Percentiles rank a stretch among this genome's conserved stretches.
phyloP scores from a whole-genome alignment of 2,888 invertebrate species.

The Pristionchus entomophagus region DNA sequence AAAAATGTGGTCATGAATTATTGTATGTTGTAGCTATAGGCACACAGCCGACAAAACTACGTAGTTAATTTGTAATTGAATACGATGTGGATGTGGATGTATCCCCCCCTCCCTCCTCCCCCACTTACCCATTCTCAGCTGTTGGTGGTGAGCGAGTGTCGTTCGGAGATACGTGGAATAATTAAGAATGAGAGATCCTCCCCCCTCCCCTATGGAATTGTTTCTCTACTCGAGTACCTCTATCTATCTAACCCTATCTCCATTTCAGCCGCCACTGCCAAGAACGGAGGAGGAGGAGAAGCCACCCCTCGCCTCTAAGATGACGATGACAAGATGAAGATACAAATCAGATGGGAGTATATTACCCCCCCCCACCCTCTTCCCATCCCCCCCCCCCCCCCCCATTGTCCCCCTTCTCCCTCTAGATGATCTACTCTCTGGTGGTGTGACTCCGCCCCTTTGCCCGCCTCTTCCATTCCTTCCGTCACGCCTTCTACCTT shows the following conservation, averaged over 20 bases:
- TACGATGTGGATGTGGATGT: too few relatives aligned
- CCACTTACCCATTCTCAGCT: background rate
- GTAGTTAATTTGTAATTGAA: slow-evolving; percentile 36
- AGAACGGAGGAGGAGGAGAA: background rate
- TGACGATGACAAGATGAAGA: background rate
- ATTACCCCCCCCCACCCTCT: background rate
- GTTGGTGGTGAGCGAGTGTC: background rate
- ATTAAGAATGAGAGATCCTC: background rate
- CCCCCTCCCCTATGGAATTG: background rate
- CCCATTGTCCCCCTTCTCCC: background rate
- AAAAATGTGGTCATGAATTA: too few relatives aligned
- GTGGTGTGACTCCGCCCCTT: background rate
- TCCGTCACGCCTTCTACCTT: background rate
- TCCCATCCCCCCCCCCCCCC: background rate
- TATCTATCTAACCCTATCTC: too few relatives aligned
- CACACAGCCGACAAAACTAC: background rate
- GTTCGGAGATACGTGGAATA: background rate
- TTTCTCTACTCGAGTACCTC: background rate
- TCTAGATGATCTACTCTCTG: background rate
- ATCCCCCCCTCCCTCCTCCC: background rate
- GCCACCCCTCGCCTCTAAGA: background rate
- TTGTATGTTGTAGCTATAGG: background rate
- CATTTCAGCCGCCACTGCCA: slow-evolving; percentile 8
- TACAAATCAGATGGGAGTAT: background rate
- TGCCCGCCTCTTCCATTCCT: background rate